Evolutionary conservation across 2,888 invertebrate genomes (phyloP).

Genomic region (Drosophila siamana): DNA sequence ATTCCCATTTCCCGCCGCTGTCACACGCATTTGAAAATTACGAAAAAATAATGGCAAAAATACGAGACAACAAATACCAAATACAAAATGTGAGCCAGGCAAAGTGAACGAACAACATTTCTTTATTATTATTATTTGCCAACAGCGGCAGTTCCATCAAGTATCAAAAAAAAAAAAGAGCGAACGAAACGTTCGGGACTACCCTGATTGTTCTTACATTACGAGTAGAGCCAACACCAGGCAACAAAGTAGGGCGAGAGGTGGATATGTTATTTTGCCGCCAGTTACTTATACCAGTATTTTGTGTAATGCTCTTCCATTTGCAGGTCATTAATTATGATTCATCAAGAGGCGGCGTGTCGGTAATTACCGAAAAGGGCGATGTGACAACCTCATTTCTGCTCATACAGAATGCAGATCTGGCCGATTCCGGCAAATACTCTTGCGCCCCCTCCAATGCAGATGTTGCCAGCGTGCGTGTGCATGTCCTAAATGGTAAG

Average conservation of each 20-base stretch:
- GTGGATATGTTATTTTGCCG: background rate
- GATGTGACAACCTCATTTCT: slow-evolving; percentile 92
- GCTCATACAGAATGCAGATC: slow-evolving; percentile 91
- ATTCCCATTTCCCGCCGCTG: slow-evolving; percentile 7
- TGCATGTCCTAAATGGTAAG: slow-evolving; percentile 93
- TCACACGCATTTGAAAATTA: slow-evolving; percentile 60
- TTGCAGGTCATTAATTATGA: slow-evolving; percentile 92
- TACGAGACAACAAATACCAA: slow-evolving; percentile 15
- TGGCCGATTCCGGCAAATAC: slow-evolving; percentile 92
- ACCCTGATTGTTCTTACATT: slow-evolving; percentile 54
- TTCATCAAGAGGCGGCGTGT: slow-evolving; percentile 91
- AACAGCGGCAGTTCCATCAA: slow-evolving; percentile 24
- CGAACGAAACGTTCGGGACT: slow-evolving; percentile 8
- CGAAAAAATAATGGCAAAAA: slow-evolving; percentile 43
- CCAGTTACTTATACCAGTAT: slow-evolving; percentile 42
- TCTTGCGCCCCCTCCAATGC: slow-evolving; percentile 93
- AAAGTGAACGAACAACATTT: background rate
- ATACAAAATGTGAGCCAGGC: slow-evolving; percentile 12
- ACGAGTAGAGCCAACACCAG: background rate
- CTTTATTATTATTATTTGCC: slow-evolving; percentile 47
- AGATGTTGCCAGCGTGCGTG: slow-evolving; percentile 91
- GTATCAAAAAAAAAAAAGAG: slow-evolving; percentile 4
- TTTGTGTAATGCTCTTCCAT: slow-evolving; percentile 59
- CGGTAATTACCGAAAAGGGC: slow-evolving; percentile 92
- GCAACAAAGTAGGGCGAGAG: background rate